phyloP scores from a whole-genome alignment of 2,888 invertebrate species.

The Morpho deidamia region DNA sequence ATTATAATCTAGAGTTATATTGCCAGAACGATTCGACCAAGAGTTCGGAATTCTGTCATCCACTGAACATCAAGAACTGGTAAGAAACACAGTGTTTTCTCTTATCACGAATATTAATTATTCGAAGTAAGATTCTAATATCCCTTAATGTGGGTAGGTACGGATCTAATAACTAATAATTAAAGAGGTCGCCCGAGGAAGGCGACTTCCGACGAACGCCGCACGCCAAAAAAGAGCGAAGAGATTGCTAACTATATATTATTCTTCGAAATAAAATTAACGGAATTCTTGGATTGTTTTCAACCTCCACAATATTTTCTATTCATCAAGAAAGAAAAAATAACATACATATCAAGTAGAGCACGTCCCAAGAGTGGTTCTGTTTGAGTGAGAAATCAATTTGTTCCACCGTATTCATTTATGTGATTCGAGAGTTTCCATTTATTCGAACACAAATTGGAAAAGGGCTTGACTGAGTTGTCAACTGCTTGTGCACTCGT shows the following conservation, averaged over 20 bases:
- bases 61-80: no score
- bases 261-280: no score
- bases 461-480: slow-evolving; percentile 69
- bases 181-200: no score
- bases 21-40: no score
- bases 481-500: slow-evolving; percentile 69
- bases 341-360: slow-evolving; percentile 15
- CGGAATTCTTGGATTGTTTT: neutral
- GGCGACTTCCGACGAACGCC: no score
- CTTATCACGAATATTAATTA: slow-evolving; percentile 18
- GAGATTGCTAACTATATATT: no score
- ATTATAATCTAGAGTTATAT: no score
- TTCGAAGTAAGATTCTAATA: neutral
- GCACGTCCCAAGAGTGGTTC: slow-evolving; percentile 51
- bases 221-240: neutral
- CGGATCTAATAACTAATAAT: no score
- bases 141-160: no score
- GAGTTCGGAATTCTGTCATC: no score
- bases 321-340: slow-evolving; percentile 6
- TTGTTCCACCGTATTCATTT: slow-evolving; percentile 74
- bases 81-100: no score
- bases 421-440: slow-evolving; percentile 68
- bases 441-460: slow-evolving; percentile 74
- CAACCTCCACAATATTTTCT: neutral
- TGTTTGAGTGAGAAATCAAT: slow-evolving; percentile 75